Base-by-base conservation (phyloP, 2,888 invertebrate species). In the Drosophila niveifrons region DNA sequence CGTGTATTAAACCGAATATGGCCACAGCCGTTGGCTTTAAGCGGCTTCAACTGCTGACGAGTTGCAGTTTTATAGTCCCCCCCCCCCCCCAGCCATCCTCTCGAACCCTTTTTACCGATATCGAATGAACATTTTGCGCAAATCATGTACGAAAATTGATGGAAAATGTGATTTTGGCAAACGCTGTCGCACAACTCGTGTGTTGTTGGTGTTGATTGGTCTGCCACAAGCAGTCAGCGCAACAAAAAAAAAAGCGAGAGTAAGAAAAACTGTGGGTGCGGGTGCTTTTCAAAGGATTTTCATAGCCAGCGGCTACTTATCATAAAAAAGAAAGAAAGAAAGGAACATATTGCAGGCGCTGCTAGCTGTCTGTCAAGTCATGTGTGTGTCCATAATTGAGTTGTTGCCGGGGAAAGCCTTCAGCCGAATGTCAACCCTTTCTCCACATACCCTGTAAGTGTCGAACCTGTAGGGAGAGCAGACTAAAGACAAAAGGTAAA, bases 141-240 rank as follows among this genome's bases (percentile, higher is more conserved):
- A 87, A 90, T 89, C 88, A 90, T 90, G 80, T 83, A 77, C 74
- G 81, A 89, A 90, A 90, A 90, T 85, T 88, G 88, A 85, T 87
- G 80, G 80, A 77, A 86, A 88, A 87, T 87, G 78, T 85, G 89
- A 83, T 84, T 88, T 71, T 77, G 76, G 51, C 73, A 72, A 72
- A 63, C 75, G 66, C 69, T 56, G 36, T 47, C 50, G 28, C 31
- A 36, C 9, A 11, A 1, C 29, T 15, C 11, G 43, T 46, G 59
- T 47, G 50, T 58, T 56, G 65, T 62, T 57, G 68, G 87, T 80
- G 89, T 86, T 83, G 89, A 88, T 85, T 85, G 82, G 80, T 83
- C 80, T 80, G 77, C 69, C 66, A 70, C 69, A 79, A 75, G 66
- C 74, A 80, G 71, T 34, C n/a, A 23, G 23, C 4, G 7, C 36